Percentiles rank a stretch among this genome's conserved stretches.
Evolutionary conservation across 1,140 invertebrate genomes (phyloP).

Genomic region (Chelonus insularis): DNA sequence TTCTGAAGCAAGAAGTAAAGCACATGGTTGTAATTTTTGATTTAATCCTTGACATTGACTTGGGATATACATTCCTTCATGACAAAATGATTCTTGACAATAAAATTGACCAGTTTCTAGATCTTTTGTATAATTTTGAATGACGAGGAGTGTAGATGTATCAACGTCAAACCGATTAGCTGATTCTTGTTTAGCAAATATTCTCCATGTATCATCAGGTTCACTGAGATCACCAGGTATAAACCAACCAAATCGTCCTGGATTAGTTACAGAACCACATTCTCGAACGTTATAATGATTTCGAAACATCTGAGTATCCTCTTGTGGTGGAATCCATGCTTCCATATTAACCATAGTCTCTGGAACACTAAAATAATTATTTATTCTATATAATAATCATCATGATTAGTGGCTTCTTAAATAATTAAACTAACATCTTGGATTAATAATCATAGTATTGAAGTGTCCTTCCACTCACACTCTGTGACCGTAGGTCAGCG

Average conservation of each 20-base stretch:
- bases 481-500: not conserved
- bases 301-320: conserved; percentile 56
- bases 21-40: conserved; percentile 54
- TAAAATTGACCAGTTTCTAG: conserved; percentile 39
- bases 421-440: not conserved
- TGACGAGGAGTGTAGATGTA: conserved; percentile 31
- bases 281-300: conserved; percentile 60
- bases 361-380: conserved; percentile 51
- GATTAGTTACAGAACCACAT: conserved; percentile 64
- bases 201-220: conserved; percentile 58
- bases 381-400: not conserved
- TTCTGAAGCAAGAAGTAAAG: conserved; percentile 63
- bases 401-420: no score
- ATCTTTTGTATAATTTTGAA: conserved; percentile 35
- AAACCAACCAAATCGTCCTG: conserved; percentile 76
- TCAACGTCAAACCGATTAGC: conserved; percentile 57
- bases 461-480: conserved; percentile 32
- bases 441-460: not conserved
- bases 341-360: conserved; percentile 73
- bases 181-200: conserved; percentile 54
- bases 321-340: conserved; percentile 68
- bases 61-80: conserved; percentile 65
- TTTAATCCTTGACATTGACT: conserved; percentile 53
- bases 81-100: conserved; percentile 61
- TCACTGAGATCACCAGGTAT: conserved; percentile 59